Base-by-base conservation (phyloP, 2,888 invertebrate species). In the Aphidoletes aphidimyza region DNA sequence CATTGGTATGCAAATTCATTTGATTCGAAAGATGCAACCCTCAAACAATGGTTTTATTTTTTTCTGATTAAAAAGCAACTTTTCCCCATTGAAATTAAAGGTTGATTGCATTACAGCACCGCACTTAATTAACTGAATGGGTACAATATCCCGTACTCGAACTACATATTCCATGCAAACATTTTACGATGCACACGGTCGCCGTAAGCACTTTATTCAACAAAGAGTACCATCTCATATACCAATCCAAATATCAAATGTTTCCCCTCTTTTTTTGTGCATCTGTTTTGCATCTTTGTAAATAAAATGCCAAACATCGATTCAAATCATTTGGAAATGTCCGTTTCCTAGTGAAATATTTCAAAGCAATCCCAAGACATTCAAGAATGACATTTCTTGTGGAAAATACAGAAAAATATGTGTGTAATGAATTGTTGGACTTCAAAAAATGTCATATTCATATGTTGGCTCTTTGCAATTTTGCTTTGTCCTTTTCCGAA, bases 1-100 rank as follows among this genome's bases (percentile, higher is more conserved):
- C 34, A 69, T 69, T 69, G 69, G 69, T 14, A 69, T 69, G 69
- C 34, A 69, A 69, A 69, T 69, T 69, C 26, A 69, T 69, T 26
- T 69, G 30, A 69, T 69, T 69, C 11, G 69, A 69, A 26, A 30
- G 69, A 30, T 30, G 30, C 69, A 69, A 69, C 69, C 69, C 69
- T n/a, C 30, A 30, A 30, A 69, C 17, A 69, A 11, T 22, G 8
- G 54, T 5, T 26, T 54, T 54, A 30, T 30, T 69, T 34, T 14
- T 0, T 1, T 69, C n/a, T 30, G 9, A 69, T 30, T 69, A 69
- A 30, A 34, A 69, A 1, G 3, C 22, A 54, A 8, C n/a, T 54
- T 54, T 54, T 54, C 54, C n/a, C n/a, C 54, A 54, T 54, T 54
- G 22, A 54, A 54, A 22, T 54, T 1, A 54, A 54, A n/a, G 54